Percentiles rank a stretch among this genome's conserved stretches.
These are phyloP conservation scores for Callithrix jacchus DNA, from an alignment of 2,113 vertebrate species.

Conservation along the genomic window DNA sequence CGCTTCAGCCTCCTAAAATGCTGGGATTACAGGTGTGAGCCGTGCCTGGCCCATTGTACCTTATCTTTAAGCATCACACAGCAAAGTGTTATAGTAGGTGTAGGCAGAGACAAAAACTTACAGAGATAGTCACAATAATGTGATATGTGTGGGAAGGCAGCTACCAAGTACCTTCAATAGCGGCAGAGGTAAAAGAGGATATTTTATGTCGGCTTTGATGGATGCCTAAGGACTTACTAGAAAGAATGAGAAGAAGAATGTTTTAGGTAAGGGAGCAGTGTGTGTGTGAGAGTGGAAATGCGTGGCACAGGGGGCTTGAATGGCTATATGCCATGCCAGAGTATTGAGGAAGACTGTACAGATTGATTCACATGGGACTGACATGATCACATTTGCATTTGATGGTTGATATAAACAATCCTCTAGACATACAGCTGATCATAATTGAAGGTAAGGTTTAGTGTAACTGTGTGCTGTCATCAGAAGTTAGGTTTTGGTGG, in stretches of 20 bases:
- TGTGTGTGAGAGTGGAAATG: not conserved
- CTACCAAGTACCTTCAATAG: not conserved
- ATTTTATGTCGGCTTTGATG: not conserved
- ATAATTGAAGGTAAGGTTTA: not conserved
- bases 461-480: not conserved
- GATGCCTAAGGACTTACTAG: not conserved
- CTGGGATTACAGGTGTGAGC: too few relatives aligned
- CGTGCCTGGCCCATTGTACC: not conserved
- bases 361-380: not conserved
- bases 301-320: not conserved
- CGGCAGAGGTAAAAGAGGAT: not conserved
- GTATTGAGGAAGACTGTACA: not conserved
- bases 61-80: not conserved
- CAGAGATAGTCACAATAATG: not conserved
- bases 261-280: not conserved
- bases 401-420: not conserved
- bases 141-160: not conserved
- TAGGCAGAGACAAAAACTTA: not conserved
- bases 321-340: not conserved
- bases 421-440: not conserved
- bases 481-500: not conserved
- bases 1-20: too few relatives aligned
- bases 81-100: not conserved
- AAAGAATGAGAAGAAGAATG: not conserved
- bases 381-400: not conserved